Evolutionary conservation across 2,113 vertebrate genomes (phyloP).

Genomic region (Spheniscus mendiculus): DNA sequence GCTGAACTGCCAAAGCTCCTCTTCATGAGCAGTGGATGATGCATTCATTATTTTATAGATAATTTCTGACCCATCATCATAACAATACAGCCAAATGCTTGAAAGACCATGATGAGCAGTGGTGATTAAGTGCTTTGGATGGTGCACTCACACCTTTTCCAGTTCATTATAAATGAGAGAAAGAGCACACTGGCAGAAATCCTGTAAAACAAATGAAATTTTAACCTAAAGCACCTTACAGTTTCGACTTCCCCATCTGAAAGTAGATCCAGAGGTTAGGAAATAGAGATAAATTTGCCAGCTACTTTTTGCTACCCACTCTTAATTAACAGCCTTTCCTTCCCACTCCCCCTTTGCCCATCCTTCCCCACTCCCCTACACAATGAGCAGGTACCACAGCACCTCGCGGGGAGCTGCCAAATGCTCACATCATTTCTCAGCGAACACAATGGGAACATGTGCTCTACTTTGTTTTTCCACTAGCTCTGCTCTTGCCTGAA

Average conservation of each 20-base stretch:
- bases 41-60: neutral
- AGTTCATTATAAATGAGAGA: neutral
- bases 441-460: neutral
- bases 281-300: neutral
- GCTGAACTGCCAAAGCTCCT: neutral
- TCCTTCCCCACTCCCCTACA: neutral
- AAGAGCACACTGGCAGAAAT: neutral
- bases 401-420: neutral
- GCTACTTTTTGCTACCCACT: neutral
- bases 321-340: neutral
- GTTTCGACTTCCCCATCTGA: neutral
- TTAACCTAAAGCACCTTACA: neutral
- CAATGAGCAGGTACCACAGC: neutral
- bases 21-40: neutral
- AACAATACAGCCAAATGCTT: neutral
- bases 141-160: neutral
- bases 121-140: neutral
- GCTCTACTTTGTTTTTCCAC: neutral
- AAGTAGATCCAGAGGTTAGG: neutral
- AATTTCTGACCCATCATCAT: neutral
- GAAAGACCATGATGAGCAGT: neutral
- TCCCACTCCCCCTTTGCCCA: neutral
- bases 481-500: slow-evolving; percentile 18
- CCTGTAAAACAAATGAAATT: neutral
- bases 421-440: neutral